Conservation (phyloP, 2,113 vertebrate species). For the Corydoras sp. region DNA sequence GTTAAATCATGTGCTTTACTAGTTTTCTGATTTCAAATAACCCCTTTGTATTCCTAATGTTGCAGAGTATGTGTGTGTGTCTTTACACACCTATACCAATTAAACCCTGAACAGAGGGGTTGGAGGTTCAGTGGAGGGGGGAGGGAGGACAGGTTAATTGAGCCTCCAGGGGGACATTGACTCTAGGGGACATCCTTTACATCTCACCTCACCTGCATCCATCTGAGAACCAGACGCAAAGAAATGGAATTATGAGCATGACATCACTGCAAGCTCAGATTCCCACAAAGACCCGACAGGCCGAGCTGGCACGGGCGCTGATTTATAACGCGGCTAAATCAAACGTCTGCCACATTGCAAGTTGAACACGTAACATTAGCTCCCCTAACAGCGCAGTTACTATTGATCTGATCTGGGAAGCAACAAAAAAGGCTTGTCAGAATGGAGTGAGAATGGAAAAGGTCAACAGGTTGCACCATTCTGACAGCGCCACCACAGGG, state of each 20-base stretch:
- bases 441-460: conserved; percentile 31
- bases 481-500: conserved; percentile 26
- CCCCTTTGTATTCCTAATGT: not conserved
- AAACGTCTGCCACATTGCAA: conserved; percentile 49
- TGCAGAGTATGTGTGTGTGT: conserved; percentile 14
- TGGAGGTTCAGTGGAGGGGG: conserved; percentile 16
- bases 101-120: conserved; percentile 52
- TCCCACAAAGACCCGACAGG: conserved; percentile 55
- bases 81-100: conserved; percentile 62
- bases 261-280: conserved; percentile 66
- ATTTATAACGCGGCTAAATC: conserved; percentile 58
- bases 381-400: conserved; percentile 57
- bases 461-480: conserved; percentile 36
- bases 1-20: no score
- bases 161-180: conserved; percentile 60
- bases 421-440: not conserved
- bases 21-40: not conserved
- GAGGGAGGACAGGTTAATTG: conserved; percentile 69
- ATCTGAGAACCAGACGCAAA: conserved; percentile 59
- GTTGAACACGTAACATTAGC: conserved; percentile 42
- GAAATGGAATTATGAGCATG: conserved; percentile 61
- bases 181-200: conserved; percentile 55
- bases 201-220: conserved; percentile 61
- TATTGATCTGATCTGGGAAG: conserved; percentile 58
- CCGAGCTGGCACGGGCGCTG: conserved; percentile 51